A percentile compares a stretch with the other conserved stretches of the same genome.
phyloP scores from a whole-genome alignment of 2,113 vertebrate genomes.

The Esox niger region DNA sequence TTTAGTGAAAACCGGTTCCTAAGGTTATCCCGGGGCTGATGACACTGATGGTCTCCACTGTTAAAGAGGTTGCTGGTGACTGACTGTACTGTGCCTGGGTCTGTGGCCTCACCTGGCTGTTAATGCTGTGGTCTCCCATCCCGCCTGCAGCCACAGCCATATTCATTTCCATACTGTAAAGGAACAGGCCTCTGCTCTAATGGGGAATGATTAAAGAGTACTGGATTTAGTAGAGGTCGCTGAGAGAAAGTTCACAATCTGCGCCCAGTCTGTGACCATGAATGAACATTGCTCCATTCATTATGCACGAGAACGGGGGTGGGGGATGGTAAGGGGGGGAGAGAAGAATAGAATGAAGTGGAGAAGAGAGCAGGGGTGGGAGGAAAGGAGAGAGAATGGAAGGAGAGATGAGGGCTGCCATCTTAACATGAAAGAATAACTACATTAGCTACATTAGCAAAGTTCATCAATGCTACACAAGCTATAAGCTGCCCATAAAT shows the following conservation, averaged over 20 bases:
- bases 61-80: no score
- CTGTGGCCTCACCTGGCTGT: not conserved
- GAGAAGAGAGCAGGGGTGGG: not conserved
- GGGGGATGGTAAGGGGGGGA: not conserved
- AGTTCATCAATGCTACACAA: slow-evolving; percentile 15
- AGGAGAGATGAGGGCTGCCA: not conserved
- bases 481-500: not conserved
- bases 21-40: no score
- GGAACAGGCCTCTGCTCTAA: slow-evolving; percentile 29
- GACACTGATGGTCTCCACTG: no score
- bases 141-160: slow-evolving; percentile 8
- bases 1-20: no score
- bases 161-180: slow-evolving; percentile 23
- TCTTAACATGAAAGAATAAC: slow-evolving; percentile 11
- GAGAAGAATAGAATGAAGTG: not conserved
- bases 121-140: not conserved
- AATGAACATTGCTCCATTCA: no score
- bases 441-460: slow-evolving; percentile 30
- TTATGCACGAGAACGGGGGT: no score
- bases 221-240: no score
- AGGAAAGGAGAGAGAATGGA: not conserved
- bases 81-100: no score
- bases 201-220: slow-evolving; percentile 37
- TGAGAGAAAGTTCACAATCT: no score
- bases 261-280: no score